These are phyloP conservation scores for Drosophila monieri DNA, from an alignment of 2,888 invertebrate genomes.

Conservation along the genomic window DNA sequence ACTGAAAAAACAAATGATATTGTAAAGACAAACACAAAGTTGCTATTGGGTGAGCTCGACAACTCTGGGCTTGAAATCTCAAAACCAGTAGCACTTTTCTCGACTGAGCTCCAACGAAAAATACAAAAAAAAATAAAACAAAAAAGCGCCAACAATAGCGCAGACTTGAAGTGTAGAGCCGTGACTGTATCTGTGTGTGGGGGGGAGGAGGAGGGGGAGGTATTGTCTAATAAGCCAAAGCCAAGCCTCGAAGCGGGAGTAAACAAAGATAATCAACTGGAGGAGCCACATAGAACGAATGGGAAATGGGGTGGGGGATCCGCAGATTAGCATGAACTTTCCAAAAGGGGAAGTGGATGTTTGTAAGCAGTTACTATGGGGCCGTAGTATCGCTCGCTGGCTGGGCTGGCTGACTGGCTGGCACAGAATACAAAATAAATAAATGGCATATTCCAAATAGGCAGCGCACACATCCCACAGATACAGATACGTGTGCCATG, in stretches of 20 bases:
- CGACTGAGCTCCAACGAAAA: slow-evolving; percentile 61
- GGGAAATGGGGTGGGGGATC: slow-evolving; percentile 40
- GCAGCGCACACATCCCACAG: slow-evolving; percentile 13
- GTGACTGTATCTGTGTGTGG: slow-evolving; percentile 51
- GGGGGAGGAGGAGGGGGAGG: slow-evolving; percentile 30
- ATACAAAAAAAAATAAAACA: slow-evolving; percentile 28
- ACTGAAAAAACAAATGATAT: slow-evolving; percentile 49
- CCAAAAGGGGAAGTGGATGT: slow-evolving; percentile 57
- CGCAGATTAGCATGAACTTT: slow-evolving; percentile 67
- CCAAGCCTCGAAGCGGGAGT: slow-evolving; percentile 45
- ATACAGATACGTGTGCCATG: slow-evolving; percentile 36
- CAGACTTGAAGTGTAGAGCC: slow-evolving; percentile 65
- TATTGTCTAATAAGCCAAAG: slow-evolving; percentile 75
- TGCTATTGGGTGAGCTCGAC: slow-evolving; percentile 49
- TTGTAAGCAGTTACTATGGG: slow-evolving; percentile 37
- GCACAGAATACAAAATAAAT: slow-evolving; percentile 38
- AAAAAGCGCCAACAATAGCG: slow-evolving; percentile 45
- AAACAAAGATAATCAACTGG: slow-evolving; percentile 56
- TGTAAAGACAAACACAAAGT: slow-evolving; percentile 66
- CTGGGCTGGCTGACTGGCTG: neutral
- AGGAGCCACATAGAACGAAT: slow-evolving; percentile 15
- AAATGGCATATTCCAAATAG: slow-evolving; percentile 40
- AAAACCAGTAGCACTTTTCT: slow-evolving; percentile 81
- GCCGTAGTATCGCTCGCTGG: slow-evolving; percentile 32
- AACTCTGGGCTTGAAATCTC: slow-evolving; percentile 68